Conservation (phyloP, 2,888 invertebrate species). For the Stenotaenia linearis region DNA sequence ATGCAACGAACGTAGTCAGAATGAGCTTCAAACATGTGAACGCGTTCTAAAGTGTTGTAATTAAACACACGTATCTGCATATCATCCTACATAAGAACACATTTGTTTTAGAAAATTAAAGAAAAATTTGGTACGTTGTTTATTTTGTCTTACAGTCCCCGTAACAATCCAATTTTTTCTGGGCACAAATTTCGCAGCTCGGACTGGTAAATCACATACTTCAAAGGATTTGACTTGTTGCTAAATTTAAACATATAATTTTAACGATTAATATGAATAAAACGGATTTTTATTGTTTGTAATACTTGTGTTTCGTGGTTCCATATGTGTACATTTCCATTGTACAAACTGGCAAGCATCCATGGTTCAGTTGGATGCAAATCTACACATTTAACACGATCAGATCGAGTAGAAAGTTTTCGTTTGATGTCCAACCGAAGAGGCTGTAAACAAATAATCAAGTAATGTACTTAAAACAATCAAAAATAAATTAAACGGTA, state of each 20-base stretch:
- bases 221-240: slow-evolving; percentile 55
- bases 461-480: neutral
- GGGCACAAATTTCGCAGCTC: slow-evolving; percentile 91
- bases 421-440: slow-evolving; percentile 96
- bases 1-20: slow-evolving; percentile 96
- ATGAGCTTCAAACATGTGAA: slow-evolving; percentile 95
- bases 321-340: slow-evolving; percentile 99
- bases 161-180: slow-evolving; percentile 98
- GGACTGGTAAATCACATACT: slow-evolving; percentile 89
- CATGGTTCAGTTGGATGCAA: slow-evolving; percentile 97
- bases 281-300: neutral
- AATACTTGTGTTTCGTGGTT: slow-evolving; percentile 91
- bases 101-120: neutral
- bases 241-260: slow-evolving; percentile 38
- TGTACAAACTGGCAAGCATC: slow-evolving; percentile 97
- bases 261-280: no score
- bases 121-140: neutral
- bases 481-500: neutral
- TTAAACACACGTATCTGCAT: slow-evolving; percentile 83
- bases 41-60: slow-evolving; percentile 94
- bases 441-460: slow-evolving; percentile 57
- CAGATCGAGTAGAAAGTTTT: slow-evolving; percentile 93
- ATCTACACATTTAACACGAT: slow-evolving; percentile 96
- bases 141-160: slow-evolving; percentile 62
- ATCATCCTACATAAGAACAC: slow-evolving; percentile 47